These are phyloP conservation scores for Hymenopus coronatus DNA, from an alignment of 2,888 invertebrate genomes.

Conservation along the genomic window DNA sequence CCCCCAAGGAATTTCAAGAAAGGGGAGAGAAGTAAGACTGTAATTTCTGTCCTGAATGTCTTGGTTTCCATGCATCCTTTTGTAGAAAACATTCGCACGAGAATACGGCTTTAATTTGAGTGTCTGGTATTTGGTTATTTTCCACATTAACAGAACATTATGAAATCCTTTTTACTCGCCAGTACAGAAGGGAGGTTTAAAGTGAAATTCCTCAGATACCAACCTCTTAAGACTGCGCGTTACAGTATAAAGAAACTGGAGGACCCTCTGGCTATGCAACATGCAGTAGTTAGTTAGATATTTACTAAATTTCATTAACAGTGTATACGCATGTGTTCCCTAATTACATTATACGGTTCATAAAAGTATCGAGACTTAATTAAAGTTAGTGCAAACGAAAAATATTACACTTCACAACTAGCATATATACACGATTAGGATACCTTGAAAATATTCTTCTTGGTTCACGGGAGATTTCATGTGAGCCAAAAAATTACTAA, in stretches of 20 bases:
- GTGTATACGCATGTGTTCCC: too few species aligned
- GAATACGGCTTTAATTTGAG: neutral
- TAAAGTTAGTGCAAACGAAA: too few species aligned
- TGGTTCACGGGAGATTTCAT: too few species aligned
- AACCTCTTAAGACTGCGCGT: neutral
- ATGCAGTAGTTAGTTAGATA: neutral
- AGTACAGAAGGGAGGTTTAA: neutral
- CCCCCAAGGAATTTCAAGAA: neutral
- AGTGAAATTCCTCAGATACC: neutral
- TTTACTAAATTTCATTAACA: too few species aligned
- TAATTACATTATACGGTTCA: too few species aligned
- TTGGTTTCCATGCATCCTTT: neutral
- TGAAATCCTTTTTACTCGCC: neutral
- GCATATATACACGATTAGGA: too few species aligned
- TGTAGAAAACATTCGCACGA: neutral
- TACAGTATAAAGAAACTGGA: neutral
- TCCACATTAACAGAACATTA: neutral
- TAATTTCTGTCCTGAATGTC: neutral
- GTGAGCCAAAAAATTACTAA: too few species aligned
- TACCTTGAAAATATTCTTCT: too few species aligned
- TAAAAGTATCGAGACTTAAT: too few species aligned
- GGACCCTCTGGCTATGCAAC: neutral
- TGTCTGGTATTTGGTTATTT: neutral
- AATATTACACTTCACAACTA: too few species aligned
- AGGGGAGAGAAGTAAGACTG: neutral